Base-by-base conservation (phyloP, 2,113 vertebrate genomes). In the Corythoichthys haematopterus region DNA sequence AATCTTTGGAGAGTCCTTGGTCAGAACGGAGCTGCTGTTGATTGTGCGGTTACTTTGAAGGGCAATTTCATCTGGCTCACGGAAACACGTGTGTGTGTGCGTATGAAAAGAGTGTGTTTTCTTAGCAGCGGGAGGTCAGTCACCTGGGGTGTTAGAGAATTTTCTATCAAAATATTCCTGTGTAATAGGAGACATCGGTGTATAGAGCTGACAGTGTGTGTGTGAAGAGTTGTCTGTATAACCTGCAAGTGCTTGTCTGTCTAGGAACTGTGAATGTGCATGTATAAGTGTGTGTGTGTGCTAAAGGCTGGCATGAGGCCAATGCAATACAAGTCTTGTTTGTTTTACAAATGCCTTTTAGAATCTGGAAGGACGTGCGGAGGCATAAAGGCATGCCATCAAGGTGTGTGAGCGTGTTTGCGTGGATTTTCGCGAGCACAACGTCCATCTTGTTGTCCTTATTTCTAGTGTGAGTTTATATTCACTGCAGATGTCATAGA, bases 31-130 rank as follows among this genome's bases (percentile, higher is more conserved):
- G 83, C 76, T 45, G 75, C 74, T 79, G 82, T 70, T 85, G 84
- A 88, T 85, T 85, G 82, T 81, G 87, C 15, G 77, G 84, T 86
- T 81, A 73, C 82, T 87, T 87, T 89, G 84, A 87, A 86, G 81
- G 77, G 80, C 82, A 84, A 85, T 82, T 87, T 84, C 71, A 86
- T 86, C 87, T 85, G 72, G 80, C 78, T 67, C 66, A 79, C 69
- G 72, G 86, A 84, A 85, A 78, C 64, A 46, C 69, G 76, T 64
- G 67, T 63, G 71, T 47, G 69, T 28, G 66, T 9, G 67, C 65
- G 65, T n/a, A 46, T 45, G 4, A 62, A 62, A 46, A 33, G 66
- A 71, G 68, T 65, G 74, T 89, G 80, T 87, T 89, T 85, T 81
- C 80, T 64, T 72, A 83, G 38, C 72, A 68, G 71, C 71, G 36